These are phyloP conservation scores for Enteromius viviparus DNA, from an alignment of 2,797 vertebrate species.

Conservation along the genomic window DNA sequence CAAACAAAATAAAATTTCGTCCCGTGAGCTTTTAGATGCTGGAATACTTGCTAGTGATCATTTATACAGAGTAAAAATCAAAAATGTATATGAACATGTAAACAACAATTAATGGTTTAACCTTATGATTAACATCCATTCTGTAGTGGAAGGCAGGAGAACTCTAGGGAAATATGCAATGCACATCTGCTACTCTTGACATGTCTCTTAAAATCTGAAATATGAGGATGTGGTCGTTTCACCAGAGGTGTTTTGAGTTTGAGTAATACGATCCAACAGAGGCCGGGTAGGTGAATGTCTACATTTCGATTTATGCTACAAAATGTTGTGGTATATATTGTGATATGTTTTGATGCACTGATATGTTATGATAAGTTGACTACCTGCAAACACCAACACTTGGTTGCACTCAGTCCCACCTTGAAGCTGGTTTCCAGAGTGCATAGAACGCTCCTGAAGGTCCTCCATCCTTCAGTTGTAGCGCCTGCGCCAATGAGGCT, in stretches of 20 bases:
- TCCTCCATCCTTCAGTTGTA: constrained; percentile 28
- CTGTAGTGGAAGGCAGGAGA: not conserved
- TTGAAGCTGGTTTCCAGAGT: constrained; percentile 26
- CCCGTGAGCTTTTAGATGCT: not conserved
- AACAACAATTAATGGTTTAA: constrained; percentile 25
- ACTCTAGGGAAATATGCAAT: not conserved
- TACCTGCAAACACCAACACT: constrained; percentile 22
- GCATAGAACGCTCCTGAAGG: constrained; percentile 38
- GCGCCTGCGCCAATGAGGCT: constrained; percentile 33
- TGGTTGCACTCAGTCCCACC: constrained; percentile 24
- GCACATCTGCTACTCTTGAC: constrained; percentile 6
- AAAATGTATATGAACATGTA: constrained; percentile 28
- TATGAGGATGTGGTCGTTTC: not conserved
- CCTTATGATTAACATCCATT: constrained; percentile 4
- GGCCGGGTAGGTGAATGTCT: constrained; percentile 10
- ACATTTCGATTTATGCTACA: constrained; percentile 45
- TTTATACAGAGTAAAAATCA: not conserved
- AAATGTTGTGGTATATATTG: not conserved
- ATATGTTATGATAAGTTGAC: constrained; percentile 46
- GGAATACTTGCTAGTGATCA: constrained; percentile 22
- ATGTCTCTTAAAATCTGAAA: not conserved
- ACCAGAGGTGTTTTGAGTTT: constrained; percentile 1
- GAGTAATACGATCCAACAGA: not conserved
- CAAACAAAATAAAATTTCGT: not conserved
- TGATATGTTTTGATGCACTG: constrained; percentile 22